phyloP scores from a whole-genome alignment of 2,888 invertebrate genomes.

The Limnephilus lunatus region DNA sequence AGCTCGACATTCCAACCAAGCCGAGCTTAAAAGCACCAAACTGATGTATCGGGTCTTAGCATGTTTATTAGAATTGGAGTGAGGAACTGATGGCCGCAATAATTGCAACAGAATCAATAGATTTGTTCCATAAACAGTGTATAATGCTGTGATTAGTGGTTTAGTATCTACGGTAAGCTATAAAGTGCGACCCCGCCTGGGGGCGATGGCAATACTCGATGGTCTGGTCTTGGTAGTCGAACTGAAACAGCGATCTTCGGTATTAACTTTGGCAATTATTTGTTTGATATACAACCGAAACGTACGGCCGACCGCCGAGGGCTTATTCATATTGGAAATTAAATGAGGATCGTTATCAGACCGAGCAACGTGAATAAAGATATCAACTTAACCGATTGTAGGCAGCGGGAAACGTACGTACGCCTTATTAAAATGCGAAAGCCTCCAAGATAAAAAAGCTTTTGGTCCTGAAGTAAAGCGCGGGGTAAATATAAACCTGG shows the following conservation, averaged over 20 bases:
- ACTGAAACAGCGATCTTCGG: constrained; percentile 10
- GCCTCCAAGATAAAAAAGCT: background rate
- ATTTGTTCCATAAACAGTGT: background rate
- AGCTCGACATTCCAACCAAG: too few species aligned
- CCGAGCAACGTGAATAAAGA: constrained; percentile 41
- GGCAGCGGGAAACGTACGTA: background rate
- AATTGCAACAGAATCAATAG: constrained; percentile 25
- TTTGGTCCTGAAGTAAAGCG: background rate
- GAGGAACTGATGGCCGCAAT: constrained; percentile 8
- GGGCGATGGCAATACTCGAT: constrained; percentile 15
- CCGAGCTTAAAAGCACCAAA: too few species aligned
- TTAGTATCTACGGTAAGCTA: constrained; percentile 2
- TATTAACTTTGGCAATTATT: constrained; percentile 46
- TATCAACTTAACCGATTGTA: constrained; percentile 34
- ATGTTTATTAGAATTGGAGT: background rate
- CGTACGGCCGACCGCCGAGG: constrained; percentile 45
- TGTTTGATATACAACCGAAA: constrained; percentile 47
- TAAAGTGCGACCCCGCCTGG: constrained; percentile 28
- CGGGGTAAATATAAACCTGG: background rate
- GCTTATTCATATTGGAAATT: constrained; percentile 34
- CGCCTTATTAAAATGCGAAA: background rate
- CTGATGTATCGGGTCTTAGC: too few species aligned
- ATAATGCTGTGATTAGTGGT: constrained; percentile 16
- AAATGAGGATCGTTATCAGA: constrained; percentile 48
- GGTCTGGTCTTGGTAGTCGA: background rate